Base-by-base conservation (phyloP, 2,888 invertebrate genomes). In the Aphodius sticticus region DNA sequence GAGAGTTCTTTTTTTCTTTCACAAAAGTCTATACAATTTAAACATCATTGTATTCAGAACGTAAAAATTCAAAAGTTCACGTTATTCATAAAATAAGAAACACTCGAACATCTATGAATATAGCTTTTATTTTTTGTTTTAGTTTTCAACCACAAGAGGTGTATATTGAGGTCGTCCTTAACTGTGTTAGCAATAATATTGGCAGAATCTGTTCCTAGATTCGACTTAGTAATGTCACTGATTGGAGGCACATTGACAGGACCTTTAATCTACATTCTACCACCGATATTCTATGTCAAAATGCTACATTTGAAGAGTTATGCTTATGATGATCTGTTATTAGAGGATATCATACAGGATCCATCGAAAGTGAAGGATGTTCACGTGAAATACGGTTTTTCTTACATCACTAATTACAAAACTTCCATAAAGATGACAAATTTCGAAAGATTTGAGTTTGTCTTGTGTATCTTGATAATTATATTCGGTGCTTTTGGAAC, bases 221-320 rank as follows among this genome's bases (percentile, higher is more conserved):
- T 97, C 86, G 96, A 97, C 85, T 90, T 96, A 16, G 94, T 97
- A 12, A 95, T 97, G 94, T 94, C 96, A 1, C 90, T 97, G 0
- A 93, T 97, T 9, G 97, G 97, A 0, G 96, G 96, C 5, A 94
- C 96, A 0, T 91, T 97, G 5, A 95, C 95, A 0, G 96, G 96
- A 0, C 95, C 97, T 0, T 89, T 97, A 12, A 94, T 96, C 84
- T 97, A 97, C 83, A 92, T 97, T 80, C 92, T 96, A 80, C 97
- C 97, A 0, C 95, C 97, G 0, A 84, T 97, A 70, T 93, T 97
- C 85, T 97, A 96, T 87, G 90, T 94, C 0, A 94, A 93, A 86
- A 92, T 96, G 9, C 89, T 92, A 77, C 90, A 90, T 76, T 90
- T 94, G 84, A 88, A 90, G 83, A 85, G 86, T 6, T 84, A 85